Evolutionary conservation across 2,888 invertebrate genomes (phyloP).

Genomic region (Minunthozetes semirufus): DNA sequence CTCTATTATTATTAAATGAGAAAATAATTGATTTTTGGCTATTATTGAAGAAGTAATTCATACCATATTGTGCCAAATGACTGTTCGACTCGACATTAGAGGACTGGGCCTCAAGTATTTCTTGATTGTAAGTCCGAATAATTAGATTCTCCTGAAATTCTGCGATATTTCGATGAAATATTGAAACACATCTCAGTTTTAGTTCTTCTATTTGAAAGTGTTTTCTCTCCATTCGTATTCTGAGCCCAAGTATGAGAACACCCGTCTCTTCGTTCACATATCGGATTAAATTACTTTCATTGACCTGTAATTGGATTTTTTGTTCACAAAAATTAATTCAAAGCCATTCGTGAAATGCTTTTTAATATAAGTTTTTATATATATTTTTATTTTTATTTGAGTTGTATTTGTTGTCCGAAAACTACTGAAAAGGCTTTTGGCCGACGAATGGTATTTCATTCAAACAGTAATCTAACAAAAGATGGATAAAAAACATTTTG

Average conservation of each 20-base stretch:
- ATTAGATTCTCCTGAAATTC: constrained; percentile 35
- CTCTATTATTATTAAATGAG: background rate
- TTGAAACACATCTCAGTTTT: constrained; percentile 34
- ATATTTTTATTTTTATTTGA: background rate
- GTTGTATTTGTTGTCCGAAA: background rate
- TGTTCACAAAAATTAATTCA: background rate
- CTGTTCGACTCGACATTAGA: constrained; percentile 19
- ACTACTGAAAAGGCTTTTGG: background rate
- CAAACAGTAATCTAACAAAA: background rate
- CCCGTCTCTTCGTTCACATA: constrained; percentile 19
- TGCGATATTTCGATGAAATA: constrained; percentile 25
- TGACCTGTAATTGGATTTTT: constrained; percentile 16
- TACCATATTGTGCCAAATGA: constrained; percentile 19
- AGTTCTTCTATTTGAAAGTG: constrained; percentile 39
- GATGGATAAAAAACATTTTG: background rate
- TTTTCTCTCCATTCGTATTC: constrained; percentile 36
- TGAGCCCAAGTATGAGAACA: constrained; percentile 31
- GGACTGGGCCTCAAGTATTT: constrained; percentile 20
- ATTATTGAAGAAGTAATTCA: background rate
- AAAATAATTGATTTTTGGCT: background rate
- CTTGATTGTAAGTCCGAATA: constrained; percentile 35
- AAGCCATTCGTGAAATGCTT: background rate
- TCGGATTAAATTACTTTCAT: constrained; percentile 36
- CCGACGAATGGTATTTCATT: background rate
- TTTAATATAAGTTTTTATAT: background rate